Conservation (phyloP, 2,113 vertebrate genomes). For the Paradoxurus hermaphroditus region DNA sequence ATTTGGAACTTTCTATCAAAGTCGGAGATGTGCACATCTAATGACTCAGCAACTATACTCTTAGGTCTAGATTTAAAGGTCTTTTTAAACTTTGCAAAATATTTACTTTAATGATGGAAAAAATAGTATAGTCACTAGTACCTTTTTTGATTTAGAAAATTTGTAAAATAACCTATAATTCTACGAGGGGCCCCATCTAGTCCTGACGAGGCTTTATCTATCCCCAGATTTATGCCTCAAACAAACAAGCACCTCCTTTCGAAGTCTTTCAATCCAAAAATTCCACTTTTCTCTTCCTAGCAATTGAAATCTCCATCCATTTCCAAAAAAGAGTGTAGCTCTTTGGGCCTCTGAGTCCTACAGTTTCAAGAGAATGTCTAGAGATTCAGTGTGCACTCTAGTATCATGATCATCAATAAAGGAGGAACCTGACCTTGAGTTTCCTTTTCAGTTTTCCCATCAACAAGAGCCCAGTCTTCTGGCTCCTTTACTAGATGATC, state of each 20-base stretch:
- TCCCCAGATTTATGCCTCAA: background rate
- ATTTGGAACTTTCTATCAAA: background rate
- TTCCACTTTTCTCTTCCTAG: background rate
- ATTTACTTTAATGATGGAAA: background rate
- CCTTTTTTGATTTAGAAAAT: background rate
- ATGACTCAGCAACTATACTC: background rate
- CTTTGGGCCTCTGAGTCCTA: background rate
- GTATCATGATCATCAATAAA: background rate
- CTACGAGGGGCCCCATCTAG: background rate
- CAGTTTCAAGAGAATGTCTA: background rate
- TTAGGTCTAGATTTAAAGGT: background rate
- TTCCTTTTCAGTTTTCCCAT: background rate
- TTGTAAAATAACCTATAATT: background rate
- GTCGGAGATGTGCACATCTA: background rate
- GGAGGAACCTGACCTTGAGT: background rate
- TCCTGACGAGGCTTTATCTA: background rate
- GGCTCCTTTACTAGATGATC: background rate
- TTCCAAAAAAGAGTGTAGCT: background rate
- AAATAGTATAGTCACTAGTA: background rate
- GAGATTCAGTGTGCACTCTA: too few species aligned
- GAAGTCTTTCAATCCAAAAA: background rate
- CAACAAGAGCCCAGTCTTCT: background rate
- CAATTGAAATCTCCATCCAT: background rate
- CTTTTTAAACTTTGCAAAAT: background rate
- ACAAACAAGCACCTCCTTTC: background rate